A percentile compares a stretch with the other conserved stretches of the same genome.
These are phyloP conservation scores for Albula goreensis DNA, from an alignment of 2,113 vertebrate species.

Conservation along the genomic window DNA sequence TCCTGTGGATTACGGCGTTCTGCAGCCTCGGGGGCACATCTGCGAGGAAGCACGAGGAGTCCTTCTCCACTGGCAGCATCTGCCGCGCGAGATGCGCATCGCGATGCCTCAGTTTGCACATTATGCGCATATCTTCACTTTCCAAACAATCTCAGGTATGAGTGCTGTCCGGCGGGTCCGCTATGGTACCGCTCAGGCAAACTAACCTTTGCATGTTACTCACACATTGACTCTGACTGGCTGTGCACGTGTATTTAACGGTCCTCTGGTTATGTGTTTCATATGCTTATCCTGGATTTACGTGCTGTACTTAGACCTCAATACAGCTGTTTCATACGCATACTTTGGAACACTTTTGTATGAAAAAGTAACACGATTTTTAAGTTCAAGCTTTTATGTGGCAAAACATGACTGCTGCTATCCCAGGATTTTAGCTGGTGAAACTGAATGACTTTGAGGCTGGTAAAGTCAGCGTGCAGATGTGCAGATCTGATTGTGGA, in stretches of 20 bases:
- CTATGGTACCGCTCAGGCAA: neutral
- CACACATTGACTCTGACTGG: neutral
- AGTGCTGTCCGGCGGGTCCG: neutral
- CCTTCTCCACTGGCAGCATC: constrained; percentile 62
- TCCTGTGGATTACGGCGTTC: constrained; percentile 70
- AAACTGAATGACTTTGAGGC: neutral
- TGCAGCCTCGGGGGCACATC: constrained; percentile 55
- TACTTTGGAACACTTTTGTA: neutral
- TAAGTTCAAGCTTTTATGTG: neutral
- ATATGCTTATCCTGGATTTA: neutral
- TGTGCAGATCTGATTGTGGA: neutral
- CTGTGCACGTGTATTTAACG: neutral
- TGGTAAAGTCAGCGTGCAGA: neutral
- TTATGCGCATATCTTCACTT: constrained; percentile 78
- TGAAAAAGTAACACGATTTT: neutral
- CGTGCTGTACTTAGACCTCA: neutral
- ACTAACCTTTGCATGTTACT: neutral
- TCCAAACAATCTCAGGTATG: constrained; percentile 76
- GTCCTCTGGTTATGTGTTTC: neutral
- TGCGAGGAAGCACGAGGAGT: constrained; percentile 69
- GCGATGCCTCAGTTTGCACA: constrained; percentile 85
- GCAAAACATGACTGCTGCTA: neutral
- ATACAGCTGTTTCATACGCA: neutral
- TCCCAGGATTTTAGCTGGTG: neutral
- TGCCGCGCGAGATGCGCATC: constrained; percentile 79